Percentiles rank a stretch among this genome's conserved stretches.
These are phyloP conservation scores for Mantis religiosa DNA, from an alignment of 2,888 invertebrate species.

Conservation along the genomic window DNA sequence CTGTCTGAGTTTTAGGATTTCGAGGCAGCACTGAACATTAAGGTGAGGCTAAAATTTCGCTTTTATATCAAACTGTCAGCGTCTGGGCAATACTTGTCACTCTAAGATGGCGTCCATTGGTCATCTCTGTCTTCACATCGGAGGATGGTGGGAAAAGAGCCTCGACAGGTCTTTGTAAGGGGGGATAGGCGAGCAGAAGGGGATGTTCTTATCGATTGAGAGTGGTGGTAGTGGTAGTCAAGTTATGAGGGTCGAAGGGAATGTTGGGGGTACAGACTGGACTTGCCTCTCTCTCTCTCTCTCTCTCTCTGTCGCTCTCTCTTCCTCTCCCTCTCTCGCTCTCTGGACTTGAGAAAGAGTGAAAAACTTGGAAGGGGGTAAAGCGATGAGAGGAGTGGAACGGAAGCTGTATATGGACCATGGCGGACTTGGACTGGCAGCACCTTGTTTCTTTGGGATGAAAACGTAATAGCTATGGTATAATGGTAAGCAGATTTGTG, in stretches of 20 bases:
- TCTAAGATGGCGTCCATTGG: slow-evolving; percentile 29
- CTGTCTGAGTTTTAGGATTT: not conserved
- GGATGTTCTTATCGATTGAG: slow-evolving; percentile 31
- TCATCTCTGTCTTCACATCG: slow-evolving; percentile 18
- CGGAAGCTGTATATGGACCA: slow-evolving; percentile 16
- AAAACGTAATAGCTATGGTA: too few species aligned
- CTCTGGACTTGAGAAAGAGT: slow-evolving; percentile 1
- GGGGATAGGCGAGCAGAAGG: slow-evolving; percentile 9
- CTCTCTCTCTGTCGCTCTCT: too few species aligned
- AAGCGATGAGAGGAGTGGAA: not conserved
- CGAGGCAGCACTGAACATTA: not conserved
- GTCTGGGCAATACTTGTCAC: slow-evolving; percentile 18
- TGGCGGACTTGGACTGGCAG: slow-evolving; percentile 12
- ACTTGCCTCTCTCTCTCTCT: not conserved
- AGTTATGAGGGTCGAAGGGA: slow-evolving; percentile 29
- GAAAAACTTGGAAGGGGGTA: slow-evolving; percentile 11
- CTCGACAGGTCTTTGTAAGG: slow-evolving; percentile 2
- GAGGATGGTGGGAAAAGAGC: not conserved
- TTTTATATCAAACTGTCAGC: slow-evolving; percentile 17
- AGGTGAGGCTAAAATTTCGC: slow-evolving; percentile 10
- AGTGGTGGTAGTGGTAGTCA: slow-evolving; percentile 29
- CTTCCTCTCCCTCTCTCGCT: not conserved
- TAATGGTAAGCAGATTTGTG: too few species aligned
- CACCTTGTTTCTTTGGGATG: not conserved
- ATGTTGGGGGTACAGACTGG: not conserved